Base-by-base conservation (phyloP, 2,888 invertebrate species). In the Anorthoa munda region DNA sequence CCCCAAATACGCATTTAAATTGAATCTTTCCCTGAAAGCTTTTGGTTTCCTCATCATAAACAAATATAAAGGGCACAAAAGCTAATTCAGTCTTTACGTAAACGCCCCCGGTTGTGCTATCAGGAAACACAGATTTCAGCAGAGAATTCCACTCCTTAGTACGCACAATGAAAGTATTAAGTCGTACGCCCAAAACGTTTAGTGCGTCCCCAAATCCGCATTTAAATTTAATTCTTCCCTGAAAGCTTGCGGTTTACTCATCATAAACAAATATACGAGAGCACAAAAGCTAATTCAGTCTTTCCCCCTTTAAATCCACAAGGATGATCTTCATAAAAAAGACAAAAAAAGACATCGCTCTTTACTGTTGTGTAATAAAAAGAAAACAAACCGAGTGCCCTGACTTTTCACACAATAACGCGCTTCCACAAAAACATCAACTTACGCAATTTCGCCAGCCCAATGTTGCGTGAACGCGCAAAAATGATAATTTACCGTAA, bases 401-500 rank as follows among this genome's bases (percentile, higher is more conserved):
- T 80, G 78, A 81, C 86, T 86, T 84, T 86, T 86, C 86, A 78
- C 84, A 86, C 84, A 79, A 83, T 77, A 77, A 85, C 76, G 68
- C 75, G 72, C 75, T 56, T 72, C 53, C 78, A 74, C 77, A 84
- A 77, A 79, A 84, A 72, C 81, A 79, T 77, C 73, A 77, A 60
- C 66, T 86, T 86, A 71, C 81, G 78, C 80, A 85, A 87, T 75
- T 64, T 67, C 73, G 58, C 53, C 81, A 70, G 53, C 69, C 72
- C 71, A 50, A 73, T 63, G 83, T 86, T 88, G 86, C 87, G 77
- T 85, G 88, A 85, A 89, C 82, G 73, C 79, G 77, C 86, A 82
- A 85, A 86, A 84, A 87, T 86, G 73, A 88, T 86, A 87, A 90
- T 89, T 85, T 88, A 83, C 84, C 76, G 75, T 66, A 45, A 61